A percentile compares a stretch with the other conserved stretches of the same genome.
Conservation (phyloP, 2,797 vertebrate genomes). For the Poeciliopsis gracilis region DNA sequence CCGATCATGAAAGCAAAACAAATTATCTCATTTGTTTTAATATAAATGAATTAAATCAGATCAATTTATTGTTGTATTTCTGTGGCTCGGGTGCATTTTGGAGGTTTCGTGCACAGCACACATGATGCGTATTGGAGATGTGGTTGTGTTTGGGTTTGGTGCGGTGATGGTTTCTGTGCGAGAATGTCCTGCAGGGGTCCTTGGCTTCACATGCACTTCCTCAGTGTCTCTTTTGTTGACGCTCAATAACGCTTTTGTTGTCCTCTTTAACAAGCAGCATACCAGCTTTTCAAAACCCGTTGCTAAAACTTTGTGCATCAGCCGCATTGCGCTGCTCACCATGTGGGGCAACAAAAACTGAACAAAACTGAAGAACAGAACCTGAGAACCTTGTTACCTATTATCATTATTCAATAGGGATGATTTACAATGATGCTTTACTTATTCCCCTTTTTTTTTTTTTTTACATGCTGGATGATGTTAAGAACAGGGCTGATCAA, state of each 20-base stretch:
- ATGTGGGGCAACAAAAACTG: no score
- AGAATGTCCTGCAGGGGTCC: neutral
- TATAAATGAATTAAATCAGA: neutral
- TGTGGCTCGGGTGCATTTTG: neutral
- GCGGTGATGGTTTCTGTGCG: neutral
- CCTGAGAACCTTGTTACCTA: no score
- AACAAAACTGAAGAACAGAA: no score
- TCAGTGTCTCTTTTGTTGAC: neutral
- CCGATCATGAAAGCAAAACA: neutral
- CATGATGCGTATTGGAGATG: neutral
- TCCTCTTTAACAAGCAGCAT: neutral
- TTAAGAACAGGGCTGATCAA: neutral
- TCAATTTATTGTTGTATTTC: neutral
- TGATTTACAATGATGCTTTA: neutral
- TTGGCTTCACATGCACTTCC: neutral
- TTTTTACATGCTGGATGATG: neutral
- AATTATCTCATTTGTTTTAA: neutral
- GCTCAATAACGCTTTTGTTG: neutral
- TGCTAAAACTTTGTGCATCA: neutral
- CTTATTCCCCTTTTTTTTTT: neutral
- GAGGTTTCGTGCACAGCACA: neutral
- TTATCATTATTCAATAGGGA: neutral
- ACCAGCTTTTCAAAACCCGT: neutral
- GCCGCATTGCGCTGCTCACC: neutral
- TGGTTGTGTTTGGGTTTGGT: neutral